Evolutionary conservation across 2,797 vertebrate species (phyloP).

Genomic region (Pangasius djambal): DNA sequence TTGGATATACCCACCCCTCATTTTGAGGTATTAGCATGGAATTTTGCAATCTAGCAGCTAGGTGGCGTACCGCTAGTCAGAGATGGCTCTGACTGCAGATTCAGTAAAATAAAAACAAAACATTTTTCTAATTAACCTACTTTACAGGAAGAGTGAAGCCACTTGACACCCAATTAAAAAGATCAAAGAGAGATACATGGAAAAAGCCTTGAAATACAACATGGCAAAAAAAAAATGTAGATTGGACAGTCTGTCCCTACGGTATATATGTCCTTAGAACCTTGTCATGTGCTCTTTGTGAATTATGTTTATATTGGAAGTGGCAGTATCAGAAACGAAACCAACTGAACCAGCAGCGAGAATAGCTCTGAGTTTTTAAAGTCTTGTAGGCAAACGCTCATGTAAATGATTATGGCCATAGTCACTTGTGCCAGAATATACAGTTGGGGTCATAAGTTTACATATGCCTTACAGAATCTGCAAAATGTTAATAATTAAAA

Average conservation of each 20-base stretch:
- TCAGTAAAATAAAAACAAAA: neutral
- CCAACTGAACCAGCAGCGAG: neutral
- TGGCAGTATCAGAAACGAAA: neutral
- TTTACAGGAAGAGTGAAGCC: neutral
- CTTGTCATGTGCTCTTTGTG: neutral
- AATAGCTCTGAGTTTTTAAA: neutral
- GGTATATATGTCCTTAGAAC: neutral
- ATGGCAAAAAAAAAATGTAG: too few species aligned
- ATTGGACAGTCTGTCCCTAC: neutral
- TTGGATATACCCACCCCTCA: neutral
- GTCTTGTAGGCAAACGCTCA: conserved; percentile 20
- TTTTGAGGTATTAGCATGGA: neutral
- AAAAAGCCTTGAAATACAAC: neutral
- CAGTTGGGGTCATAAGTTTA: too few species aligned
- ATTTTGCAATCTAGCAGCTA: neutral
- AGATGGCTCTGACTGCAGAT: neutral
- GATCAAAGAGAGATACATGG: neutral
- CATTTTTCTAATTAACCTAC: neutral
- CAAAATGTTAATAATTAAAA: too few species aligned
- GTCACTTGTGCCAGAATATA: neutral
- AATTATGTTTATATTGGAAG: neutral
- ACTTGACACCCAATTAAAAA: neutral
- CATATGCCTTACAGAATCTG: too few species aligned
- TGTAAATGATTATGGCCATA: conserved; percentile 22
- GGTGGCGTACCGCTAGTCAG: neutral